A percentile compares a stretch with the other conserved stretches of the same genome.
Conservation (phyloP, 2,113 vertebrate species). For the Halcyon senegalensis region DNA sequence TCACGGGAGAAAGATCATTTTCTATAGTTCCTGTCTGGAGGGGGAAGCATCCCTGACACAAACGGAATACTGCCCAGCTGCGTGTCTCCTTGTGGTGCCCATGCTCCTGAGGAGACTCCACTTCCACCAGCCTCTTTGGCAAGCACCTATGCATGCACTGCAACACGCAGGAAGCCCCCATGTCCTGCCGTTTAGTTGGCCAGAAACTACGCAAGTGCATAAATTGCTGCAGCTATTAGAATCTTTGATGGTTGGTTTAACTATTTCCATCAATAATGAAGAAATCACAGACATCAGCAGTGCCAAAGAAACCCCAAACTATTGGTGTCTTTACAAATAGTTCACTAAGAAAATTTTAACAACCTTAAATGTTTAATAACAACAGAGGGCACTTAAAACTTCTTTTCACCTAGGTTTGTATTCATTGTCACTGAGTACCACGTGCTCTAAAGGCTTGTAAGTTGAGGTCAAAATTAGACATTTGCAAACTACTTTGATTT, state of each 20-base stretch:
- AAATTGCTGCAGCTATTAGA: not conserved
- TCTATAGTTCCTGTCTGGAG: not conserved
- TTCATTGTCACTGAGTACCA: not conserved
- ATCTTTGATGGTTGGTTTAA: not conserved
- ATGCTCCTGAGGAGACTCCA: not conserved
- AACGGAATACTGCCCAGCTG: accelerated
- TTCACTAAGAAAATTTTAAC: not conserved
- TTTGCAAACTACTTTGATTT: not conserved
- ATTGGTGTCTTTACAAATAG: not conserved
- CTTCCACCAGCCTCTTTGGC: not conserved
- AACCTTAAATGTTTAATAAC: not conserved
- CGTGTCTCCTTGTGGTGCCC: accelerated
- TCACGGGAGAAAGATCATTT: not conserved
- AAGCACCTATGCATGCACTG: accelerated
- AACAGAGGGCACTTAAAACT: not conserved
- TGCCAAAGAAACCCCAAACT: not conserved
- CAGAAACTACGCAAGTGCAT: not conserved
- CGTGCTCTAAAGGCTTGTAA: not conserved
- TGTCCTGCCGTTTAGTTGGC: not conserved
- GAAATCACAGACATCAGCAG: not conserved
- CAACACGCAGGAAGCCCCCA: not conserved
- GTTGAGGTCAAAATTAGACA: not conserved
- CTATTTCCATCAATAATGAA: not conserved
- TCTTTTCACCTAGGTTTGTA: not conserved
- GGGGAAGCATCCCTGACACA: not conserved